These are phyloP conservation scores for Microhierax caerulescens DNA, from an alignment of 2,797 vertebrate genomes.

Conservation along the genomic window DNA sequence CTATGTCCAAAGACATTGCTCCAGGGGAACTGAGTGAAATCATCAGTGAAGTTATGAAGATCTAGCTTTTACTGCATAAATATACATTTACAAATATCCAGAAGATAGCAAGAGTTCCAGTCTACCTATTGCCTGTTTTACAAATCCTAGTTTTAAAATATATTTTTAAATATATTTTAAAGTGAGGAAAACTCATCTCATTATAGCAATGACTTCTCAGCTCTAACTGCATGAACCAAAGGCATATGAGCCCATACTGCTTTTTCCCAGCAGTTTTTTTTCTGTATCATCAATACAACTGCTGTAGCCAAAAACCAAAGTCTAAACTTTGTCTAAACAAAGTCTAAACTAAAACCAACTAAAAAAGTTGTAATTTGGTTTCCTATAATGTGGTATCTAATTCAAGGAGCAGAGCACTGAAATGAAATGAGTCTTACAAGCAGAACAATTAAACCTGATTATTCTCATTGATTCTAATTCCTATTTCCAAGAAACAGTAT, in stretches of 20 bases:
- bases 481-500: background rate
- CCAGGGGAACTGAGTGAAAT: background rate
- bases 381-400: background rate
- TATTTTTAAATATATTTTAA: background rate
- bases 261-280: background rate
- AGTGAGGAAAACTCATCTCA: background rate
- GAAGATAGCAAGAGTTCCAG: background rate
- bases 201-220: background rate
- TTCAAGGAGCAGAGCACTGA: background rate
- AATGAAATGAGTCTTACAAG: background rate
- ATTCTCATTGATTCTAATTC: background rate
- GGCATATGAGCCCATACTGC: background rate
- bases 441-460: background rate
- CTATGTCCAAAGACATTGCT: background rate
- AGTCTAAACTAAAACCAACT: too few relatives aligned
- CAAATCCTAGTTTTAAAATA: background rate
- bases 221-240: background rate
- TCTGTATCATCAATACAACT: background rate
- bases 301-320: background rate
- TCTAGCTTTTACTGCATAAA: background rate
- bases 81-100: background rate
- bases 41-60: background rate
- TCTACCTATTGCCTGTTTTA: background rate
- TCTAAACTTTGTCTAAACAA: too few relatives aligned
- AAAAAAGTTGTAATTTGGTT: background rate